These are phyloP conservation scores for Keiferia lycopersicella DNA, from an alignment of 2,888 invertebrate genomes.

Conservation along the genomic window DNA sequence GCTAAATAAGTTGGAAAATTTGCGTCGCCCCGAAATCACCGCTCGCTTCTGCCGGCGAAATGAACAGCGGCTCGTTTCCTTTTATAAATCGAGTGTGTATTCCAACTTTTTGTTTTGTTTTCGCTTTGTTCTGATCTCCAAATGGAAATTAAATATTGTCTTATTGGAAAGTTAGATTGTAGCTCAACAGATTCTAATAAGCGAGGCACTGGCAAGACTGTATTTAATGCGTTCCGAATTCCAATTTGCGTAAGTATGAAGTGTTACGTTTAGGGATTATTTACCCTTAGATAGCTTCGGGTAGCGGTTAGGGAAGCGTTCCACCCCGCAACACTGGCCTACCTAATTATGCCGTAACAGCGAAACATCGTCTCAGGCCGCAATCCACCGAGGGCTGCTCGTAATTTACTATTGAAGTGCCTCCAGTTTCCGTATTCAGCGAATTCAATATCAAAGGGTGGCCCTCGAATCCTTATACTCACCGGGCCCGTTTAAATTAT, in stretches of 20 bases:
- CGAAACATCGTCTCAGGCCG: slow-evolving; percentile 58
- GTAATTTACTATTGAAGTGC: slow-evolving; percentile 60
- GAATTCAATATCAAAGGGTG: slow-evolving; percentile 71
- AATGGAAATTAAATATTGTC: slow-evolving; percentile 71
- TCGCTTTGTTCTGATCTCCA: slow-evolving; percentile 47
- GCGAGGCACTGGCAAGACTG: slow-evolving; percentile 39
- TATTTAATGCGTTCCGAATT: background rate
- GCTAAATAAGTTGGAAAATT: slow-evolving; percentile 74
- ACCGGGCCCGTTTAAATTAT: slow-evolving; percentile 70
- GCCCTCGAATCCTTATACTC: slow-evolving; percentile 56
- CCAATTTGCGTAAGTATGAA: slow-evolving; percentile 23
- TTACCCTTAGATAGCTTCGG: slow-evolving; percentile 33
- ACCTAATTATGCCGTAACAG: slow-evolving; percentile 60
- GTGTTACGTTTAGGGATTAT: slow-evolving; percentile 43
- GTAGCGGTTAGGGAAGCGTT: slow-evolving; percentile 32
- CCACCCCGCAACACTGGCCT: slow-evolving; percentile 46
- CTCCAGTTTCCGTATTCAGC: slow-evolving; percentile 56
- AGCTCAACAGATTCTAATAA: slow-evolving; percentile 63
- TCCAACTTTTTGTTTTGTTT: slow-evolving; percentile 60
- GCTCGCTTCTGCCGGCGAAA: slow-evolving; percentile 47
- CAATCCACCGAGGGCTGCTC: slow-evolving; percentile 49
- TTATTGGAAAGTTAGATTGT: slow-evolving; percentile 70
- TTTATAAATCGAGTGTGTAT: slow-evolving; percentile 62
- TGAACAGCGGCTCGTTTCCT: slow-evolving; percentile 62
- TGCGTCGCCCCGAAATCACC: slow-evolving; percentile 52